Evolutionary conservation across 2,113 vertebrate species (phyloP), one percentile per base, ranked within the genome.

Genomic region (Hippocampus abdominalis): DNA sequence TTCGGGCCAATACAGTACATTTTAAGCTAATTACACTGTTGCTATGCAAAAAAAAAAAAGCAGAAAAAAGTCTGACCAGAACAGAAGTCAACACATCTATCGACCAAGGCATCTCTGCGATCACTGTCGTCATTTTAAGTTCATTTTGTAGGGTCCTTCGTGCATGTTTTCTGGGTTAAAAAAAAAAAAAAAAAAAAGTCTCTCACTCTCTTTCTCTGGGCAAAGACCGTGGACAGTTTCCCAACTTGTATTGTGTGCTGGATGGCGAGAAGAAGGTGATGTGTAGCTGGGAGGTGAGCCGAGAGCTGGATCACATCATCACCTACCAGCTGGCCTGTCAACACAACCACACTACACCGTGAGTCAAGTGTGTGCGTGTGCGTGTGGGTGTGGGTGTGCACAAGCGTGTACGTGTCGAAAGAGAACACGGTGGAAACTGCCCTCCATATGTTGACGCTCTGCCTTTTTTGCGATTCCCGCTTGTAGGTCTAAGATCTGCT

Each of bases 211-310:
- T 70, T 10, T 54, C 1, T 74, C 51, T 68, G 53, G 64, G 46
- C 48, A 9, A 23, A 88, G 84, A 79, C 20, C 1, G 48, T 13
- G 48, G 36, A 36, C 79, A 77, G 62, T 1, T 61, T 54, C 86
- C 84, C 70, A 78, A 49, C 8, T 64, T 90, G 70, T 62, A 84
- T 8, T 92, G 91, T 76, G 82, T 89, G 27, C 78, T 90, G 76
- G 78, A 74, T 0, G 74, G 77, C 46, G 86, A 88, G 42, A 53
- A 8, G 57, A 62, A 70, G 64, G 86, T 84, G 69, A 67, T 8
- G 12, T 92, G 90, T 29, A 88, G 82, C 77, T 92, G 91, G 91
- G 76, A 89, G 67, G 72, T 91, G 66, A 89, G 69, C 78, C 78
- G 27, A 68, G 81, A 83, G 23, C 64, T 79, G 76, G 84, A 78